phyloP scores from a whole-genome alignment of 2,113 vertebrate genomes.

The Myrmecobius fasciatus region DNA sequence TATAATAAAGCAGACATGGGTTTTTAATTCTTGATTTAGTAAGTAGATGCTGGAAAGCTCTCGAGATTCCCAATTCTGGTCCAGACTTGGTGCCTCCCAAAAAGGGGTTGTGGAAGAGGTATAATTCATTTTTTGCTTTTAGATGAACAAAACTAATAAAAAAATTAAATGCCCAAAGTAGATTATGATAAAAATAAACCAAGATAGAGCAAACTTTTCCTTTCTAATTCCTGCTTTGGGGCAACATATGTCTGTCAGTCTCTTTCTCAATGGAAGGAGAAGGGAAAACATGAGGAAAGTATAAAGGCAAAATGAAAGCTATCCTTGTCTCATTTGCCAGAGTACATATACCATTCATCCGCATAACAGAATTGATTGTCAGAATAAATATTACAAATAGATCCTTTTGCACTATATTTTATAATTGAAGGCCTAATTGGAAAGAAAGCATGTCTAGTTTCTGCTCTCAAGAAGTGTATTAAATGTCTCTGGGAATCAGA shows the following conservation, averaged over 20 bases:
- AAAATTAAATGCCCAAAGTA: neutral
- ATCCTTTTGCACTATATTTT: neutral
- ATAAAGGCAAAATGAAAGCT: neutral
- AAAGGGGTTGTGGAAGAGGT: neutral
- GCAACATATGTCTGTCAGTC: neutral
- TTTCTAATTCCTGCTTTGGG: neutral
- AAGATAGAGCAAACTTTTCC: neutral
- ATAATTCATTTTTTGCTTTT: neutral
- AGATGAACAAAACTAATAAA: neutral
- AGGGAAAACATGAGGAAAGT: neutral
- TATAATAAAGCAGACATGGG: neutral
- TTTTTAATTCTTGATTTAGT: conserved; percentile 1
- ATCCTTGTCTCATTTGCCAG: neutral
- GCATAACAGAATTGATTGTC: neutral
- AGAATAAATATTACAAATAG: conserved; percentile 20
- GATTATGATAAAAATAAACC: neutral
- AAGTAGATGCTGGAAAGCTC: neutral
- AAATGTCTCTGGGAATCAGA: conserved; percentile 23
- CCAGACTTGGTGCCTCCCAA: neutral
- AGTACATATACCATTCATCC: neutral
- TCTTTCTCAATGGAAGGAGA: neutral
- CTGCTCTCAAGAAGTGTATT: neutral
- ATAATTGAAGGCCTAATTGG: neutral
- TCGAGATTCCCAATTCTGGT: neutral
- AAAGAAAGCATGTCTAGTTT: neutral